Percentiles rank a stretch among this genome's conserved stretches.
Evolutionary conservation across 2,888 invertebrate genomes (phyloP).

Genomic region (Protodeltote pygarga): DNA sequence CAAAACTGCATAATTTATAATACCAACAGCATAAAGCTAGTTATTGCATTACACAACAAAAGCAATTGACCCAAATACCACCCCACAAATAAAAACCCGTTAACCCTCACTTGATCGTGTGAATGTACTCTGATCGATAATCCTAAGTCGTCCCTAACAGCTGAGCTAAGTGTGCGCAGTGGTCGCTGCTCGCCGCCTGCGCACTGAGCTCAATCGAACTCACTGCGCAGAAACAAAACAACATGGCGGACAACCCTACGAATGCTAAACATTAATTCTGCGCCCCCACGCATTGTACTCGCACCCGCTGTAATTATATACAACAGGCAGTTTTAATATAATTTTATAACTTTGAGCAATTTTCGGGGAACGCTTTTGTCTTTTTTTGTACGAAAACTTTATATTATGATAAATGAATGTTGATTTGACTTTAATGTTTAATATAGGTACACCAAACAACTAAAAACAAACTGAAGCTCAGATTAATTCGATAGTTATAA

Average conservation of each 20-base stretch:
- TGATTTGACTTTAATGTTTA: not conserved
- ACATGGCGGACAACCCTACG: constrained; percentile 59
- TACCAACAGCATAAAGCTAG: constrained; percentile 25
- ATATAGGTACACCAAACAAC: not conserved
- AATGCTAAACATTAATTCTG: constrained; percentile 64
- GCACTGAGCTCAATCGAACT: constrained; percentile 58
- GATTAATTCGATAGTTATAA: no score
- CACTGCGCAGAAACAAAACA: constrained; percentile 65
- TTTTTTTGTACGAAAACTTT: not conserved
- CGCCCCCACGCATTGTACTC: constrained; percentile 68
- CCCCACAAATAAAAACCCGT: constrained; percentile 42
- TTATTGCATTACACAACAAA: constrained; percentile 44
- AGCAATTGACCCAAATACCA: constrained; percentile 56
- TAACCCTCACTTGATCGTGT: constrained; percentile 42
- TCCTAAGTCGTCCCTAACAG: constrained; percentile 45
- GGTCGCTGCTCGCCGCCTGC: constrained; percentile 65
- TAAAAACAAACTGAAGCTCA: no score
- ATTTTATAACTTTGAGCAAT: constrained; percentile 13
- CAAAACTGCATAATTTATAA: constrained; percentile 17
- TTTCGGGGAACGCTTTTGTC: constrained; percentile 4
- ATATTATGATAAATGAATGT: not conserved
- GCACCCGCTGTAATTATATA: constrained; percentile 63
- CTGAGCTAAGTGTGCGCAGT: constrained; percentile 56
- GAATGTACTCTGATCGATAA: constrained; percentile 54
- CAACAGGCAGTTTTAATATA: constrained; percentile 41